phyloP scores from a whole-genome alignment of 2,888 invertebrate genomes.

The Noctua comes region DNA sequence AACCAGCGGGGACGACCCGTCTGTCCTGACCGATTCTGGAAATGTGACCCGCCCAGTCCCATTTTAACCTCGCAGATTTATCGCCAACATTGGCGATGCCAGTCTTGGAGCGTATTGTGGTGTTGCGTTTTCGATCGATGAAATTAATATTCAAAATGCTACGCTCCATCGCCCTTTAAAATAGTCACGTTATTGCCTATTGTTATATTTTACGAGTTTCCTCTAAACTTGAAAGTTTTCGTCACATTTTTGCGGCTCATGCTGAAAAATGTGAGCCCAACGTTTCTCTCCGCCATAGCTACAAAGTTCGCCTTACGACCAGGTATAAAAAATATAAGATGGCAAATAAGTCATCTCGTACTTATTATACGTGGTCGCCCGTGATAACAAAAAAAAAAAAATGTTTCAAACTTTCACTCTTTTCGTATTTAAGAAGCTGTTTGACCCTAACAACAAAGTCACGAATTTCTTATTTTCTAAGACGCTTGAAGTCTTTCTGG shows the following conservation, averaged over 20 bases:
- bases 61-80: too few species aligned
- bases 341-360: neutral
- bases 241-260: constrained; percentile 28
- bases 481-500: neutral
- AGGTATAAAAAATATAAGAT: too few species aligned
- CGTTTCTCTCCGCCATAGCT: neutral
- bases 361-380: neutral
- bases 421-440: neutral
- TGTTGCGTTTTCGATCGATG: too few species aligned
- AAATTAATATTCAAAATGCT: too few species aligned
- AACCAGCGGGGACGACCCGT: too few species aligned
- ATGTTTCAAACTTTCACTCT: neutral
- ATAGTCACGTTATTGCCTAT: constrained; percentile 15
- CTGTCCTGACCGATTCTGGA: too few species aligned
- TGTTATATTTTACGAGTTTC: neutral
- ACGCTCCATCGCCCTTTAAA: too few species aligned
- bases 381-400: neutral
- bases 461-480: neutral
- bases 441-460: neutral
- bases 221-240: neutral
- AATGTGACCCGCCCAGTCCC: too few species aligned
- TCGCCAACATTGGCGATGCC: too few species aligned
- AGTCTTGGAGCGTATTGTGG: too few species aligned
- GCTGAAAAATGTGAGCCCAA: neutral
- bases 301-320: neutral